Evolutionary conservation across 1,140 invertebrate genomes (phyloP).

Genomic region (Pemphigus obesinymphae): DNA sequence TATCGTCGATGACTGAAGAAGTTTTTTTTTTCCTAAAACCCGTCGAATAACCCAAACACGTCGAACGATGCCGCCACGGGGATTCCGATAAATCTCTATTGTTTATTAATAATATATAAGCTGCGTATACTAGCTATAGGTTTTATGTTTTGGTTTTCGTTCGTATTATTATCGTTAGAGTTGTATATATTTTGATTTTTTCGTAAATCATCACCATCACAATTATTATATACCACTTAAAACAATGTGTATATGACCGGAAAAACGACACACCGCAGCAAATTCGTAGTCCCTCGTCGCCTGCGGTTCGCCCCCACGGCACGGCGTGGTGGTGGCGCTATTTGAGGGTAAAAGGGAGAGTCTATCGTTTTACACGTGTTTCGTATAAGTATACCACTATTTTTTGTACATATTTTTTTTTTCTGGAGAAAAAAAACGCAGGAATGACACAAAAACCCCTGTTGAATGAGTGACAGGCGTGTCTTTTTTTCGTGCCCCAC

Average conservation of each 20-base stretch:
- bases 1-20: no score
- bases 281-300: neutral
- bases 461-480: slow-evolving; percentile 31
- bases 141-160: neutral
- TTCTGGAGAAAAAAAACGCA: neutral
- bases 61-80: neutral
- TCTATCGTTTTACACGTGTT: slow-evolving; percentile 19
- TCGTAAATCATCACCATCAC: neutral
- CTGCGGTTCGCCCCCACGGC: neutral
- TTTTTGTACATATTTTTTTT: neutral
- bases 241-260: neutral
- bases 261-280: neutral
- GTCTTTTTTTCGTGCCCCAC: neutral
- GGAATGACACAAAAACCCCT: slow-evolving; percentile 14
- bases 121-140: neutral
- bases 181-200: neutral
- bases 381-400: neutral
- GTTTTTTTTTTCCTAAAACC: neutral
- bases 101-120: no score
- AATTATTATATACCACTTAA: no score
- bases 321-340: neutral
- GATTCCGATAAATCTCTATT: slow-evolving; percentile 16
- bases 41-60: neutral
- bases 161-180: neutral
- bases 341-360: neutral